Percentiles rank a stretch among this genome's conserved stretches.
These are phyloP conservation scores for Dasyurus viverrinus DNA, from an alignment of 2,113 vertebrate genomes.

Conservation along the genomic window DNA sequence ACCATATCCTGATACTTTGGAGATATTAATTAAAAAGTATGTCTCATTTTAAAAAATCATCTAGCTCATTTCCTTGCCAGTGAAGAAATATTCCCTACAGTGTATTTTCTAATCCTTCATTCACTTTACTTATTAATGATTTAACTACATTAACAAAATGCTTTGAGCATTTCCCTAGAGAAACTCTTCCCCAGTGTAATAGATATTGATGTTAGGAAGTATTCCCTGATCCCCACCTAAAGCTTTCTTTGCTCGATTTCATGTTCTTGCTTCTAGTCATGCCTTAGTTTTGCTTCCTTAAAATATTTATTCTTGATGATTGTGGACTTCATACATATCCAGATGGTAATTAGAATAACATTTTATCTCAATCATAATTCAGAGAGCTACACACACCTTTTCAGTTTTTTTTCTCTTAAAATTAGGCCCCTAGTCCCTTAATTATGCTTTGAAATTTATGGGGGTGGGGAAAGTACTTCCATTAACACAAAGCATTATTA, in stretches of 20 bases:
- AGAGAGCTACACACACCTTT: not conserved
- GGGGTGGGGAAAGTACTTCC: not conserved
- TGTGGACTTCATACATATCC: not conserved
- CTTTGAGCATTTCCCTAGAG: not conserved
- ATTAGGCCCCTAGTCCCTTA: not conserved
- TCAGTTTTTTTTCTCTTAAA: constrained; percentile 42
- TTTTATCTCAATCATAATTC: constrained; percentile 14
- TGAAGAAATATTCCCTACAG: not conserved
- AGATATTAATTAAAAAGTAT: not conserved
- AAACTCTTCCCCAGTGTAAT: not conserved
- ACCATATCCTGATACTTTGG: not conserved
- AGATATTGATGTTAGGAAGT: not conserved
- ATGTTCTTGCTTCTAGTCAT: not conserved
- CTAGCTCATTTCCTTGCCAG: constrained; percentile 7
- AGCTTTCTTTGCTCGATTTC: constrained; percentile 25
- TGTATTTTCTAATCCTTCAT: constrained; percentile 21
- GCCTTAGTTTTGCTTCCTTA: constrained; percentile 20
- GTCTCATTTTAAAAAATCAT: not conserved
- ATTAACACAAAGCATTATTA: not conserved
- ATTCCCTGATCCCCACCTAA: constrained; percentile 9
- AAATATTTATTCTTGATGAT: constrained; percentile 9
- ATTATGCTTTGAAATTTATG: not conserved
- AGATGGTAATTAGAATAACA: not conserved
- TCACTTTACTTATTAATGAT: constrained; percentile 22
- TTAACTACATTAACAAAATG: constrained; percentile 1